A percentile compares a stretch with the other conserved stretches of the same genome.
These are phyloP conservation scores for Hestina assimilis DNA, from an alignment of 1,140 invertebrate species.

Conservation along the genomic window DNA sequence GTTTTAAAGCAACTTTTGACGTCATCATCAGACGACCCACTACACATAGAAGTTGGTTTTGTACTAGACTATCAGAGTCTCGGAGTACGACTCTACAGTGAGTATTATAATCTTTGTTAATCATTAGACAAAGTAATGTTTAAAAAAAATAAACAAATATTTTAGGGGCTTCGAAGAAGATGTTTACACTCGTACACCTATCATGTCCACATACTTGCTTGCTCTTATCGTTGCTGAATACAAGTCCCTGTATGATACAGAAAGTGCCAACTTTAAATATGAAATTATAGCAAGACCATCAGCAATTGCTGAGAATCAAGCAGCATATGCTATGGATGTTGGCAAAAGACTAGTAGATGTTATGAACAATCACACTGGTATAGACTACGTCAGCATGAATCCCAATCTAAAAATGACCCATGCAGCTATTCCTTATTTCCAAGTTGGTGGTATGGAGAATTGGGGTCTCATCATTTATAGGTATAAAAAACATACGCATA, in stretches of 20 bases:
- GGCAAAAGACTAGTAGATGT: constrained; percentile 64
- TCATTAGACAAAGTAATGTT: too few species aligned
- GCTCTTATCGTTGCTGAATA: constrained; percentile 92
- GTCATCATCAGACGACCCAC: constrained; percentile 71
- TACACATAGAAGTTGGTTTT: constrained; percentile 51
- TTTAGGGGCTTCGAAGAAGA: constrained; percentile 77
- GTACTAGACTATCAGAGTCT: constrained; percentile 30
- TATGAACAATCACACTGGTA: constrained; percentile 69
- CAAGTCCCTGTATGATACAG: constrained; percentile 34
- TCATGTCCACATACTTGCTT: constrained; percentile 93
- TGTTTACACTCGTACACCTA: constrained; percentile 82
- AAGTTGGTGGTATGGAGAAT: constrained; percentile 82
- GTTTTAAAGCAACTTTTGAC: constrained; percentile 87
- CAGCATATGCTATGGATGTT: constrained; percentile 79
- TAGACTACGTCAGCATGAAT: constrained; percentile 70
- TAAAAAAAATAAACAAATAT: too few species aligned
- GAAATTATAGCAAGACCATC: constrained; percentile 85
- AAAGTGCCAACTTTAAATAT: constrained; percentile 64
- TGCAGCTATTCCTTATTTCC: constrained; percentile 88
- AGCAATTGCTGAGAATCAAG: constrained; percentile 79
- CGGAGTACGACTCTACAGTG: constrained; percentile 15
- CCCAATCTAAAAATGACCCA: constrained; percentile 83
- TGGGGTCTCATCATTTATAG: constrained; percentile 62
- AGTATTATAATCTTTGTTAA: too few species aligned
- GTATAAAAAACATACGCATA: too few species aligned